Evolutionary conservation across 2,113 vertebrate genomes (phyloP).

Genomic region (Clarias macrocephalus): DNA sequence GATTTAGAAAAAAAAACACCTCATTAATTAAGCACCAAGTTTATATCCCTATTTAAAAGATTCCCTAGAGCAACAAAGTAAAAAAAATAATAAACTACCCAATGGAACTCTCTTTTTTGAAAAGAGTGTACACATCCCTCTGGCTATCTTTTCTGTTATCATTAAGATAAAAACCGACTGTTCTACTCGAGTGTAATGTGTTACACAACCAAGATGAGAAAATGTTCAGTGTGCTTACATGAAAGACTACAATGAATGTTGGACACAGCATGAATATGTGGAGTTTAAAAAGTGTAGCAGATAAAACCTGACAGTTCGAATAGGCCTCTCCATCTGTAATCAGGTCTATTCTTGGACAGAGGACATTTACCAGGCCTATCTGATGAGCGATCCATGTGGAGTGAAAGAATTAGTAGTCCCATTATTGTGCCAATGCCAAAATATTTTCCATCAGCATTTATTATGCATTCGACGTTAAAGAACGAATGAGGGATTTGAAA

Average conservation of each 20-base stretch:
- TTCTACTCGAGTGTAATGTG: neutral
- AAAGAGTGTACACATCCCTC: neutral
- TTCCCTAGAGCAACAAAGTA: neutral
- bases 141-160: neutral
- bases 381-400: slow-evolving; percentile 22
- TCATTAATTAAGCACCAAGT: neutral
- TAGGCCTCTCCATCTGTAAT: slow-evolving; percentile 9
- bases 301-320: neutral
- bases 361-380: neutral
- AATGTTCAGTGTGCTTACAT: neutral
- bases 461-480: neutral
- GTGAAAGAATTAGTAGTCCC: slow-evolving; percentile 11
- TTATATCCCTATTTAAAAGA: neutral
- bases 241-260: neutral
- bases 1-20: neutral
- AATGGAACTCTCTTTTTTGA: neutral
- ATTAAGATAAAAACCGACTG: neutral
- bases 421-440: neutral
- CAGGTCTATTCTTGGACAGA: slow-evolving; percentile 20
- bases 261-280: neutral
- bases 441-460: neutral
- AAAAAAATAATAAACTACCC: neutral
- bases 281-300: neutral
- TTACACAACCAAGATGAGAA: neutral
- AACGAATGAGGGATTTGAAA: neutral